phyloP scores from a whole-genome alignment of 2,113 vertebrate species.

The Pica pica region DNA sequence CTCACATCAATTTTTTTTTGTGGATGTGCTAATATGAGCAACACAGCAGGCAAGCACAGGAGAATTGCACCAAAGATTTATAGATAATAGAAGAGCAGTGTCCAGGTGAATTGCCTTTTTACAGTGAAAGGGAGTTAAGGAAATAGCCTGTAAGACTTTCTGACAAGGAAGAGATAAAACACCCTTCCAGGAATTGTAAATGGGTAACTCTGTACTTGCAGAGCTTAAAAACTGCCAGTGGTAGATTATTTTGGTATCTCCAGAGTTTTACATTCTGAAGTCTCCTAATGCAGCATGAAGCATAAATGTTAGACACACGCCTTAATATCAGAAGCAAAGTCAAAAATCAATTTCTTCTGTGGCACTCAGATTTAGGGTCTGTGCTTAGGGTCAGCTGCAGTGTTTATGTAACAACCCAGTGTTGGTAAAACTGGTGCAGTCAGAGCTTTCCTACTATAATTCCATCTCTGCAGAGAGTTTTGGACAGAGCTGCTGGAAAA shows the following conservation, averaged over 20 bases:
- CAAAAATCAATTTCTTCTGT: not conserved
- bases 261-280: not conserved
- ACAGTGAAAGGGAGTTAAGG: slow-evolving; percentile 5
- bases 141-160: not conserved
- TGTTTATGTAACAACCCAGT: not conserved
- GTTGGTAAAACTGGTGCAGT: not conserved
- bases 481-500: not conserved
- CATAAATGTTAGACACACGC: not conserved
- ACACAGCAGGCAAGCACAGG: not conserved
- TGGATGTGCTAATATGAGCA: not conserved
- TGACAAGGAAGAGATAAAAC: not conserved
- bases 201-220: not conserved
- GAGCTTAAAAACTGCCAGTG: not conserved
- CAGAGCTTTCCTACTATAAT: not conserved
- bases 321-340: not conserved
- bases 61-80: not conserved
- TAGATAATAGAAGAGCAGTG: not conserved
- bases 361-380: not conserved
- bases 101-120: slow-evolving; percentile 15
- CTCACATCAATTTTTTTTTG: not conserved
- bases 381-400: not conserved
- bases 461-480: not conserved
- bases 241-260: not conserved
- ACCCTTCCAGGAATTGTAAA: slow-evolving; percentile 1
- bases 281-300: not conserved